Conservation (phyloP, 2,113 vertebrate genomes). For the Galeopterus variegatus region DNA sequence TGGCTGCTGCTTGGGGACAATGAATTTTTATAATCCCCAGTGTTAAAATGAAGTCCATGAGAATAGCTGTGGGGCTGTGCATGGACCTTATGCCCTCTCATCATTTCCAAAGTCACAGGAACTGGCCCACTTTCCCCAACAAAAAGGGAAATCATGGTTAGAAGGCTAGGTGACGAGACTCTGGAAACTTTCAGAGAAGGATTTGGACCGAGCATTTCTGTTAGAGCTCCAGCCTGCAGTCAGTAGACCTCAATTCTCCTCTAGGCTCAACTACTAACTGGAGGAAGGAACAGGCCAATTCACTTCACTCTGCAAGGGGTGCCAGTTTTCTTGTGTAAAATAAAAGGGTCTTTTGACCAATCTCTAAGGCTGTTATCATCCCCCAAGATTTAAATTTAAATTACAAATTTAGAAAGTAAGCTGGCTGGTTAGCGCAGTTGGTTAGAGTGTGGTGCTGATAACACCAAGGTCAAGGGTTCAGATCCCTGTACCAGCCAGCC, state of each 20-base stretch:
- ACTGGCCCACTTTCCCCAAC: neutral
- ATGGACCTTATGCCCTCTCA: neutral
- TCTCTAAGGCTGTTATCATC: neutral
- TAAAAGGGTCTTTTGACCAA: neutral
- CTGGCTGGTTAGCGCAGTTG: too few species aligned
- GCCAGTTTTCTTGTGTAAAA: neutral
- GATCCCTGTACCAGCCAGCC: too few species aligned
- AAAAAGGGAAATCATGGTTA: neutral
- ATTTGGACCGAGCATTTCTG: neutral
- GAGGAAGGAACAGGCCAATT: neutral
- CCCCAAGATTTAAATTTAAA: neutral
- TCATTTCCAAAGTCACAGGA: neutral
- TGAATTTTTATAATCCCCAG: constrained; percentile 35
- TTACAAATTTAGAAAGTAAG: neutral
- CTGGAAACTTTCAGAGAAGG: neutral
- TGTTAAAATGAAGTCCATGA: neutral
- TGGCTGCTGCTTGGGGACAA: neutral
- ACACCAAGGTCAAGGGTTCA: too few species aligned
- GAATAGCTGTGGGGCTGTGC: neutral
- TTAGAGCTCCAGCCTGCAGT: neutral
- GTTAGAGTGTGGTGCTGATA: too few species aligned
- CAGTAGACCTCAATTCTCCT: neutral
- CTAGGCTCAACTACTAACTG: neutral
- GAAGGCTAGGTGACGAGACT: neutral
- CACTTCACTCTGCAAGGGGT: neutral